Conservation (phyloP, 2,113 vertebrate species). For the Columba janthina region DNA sequence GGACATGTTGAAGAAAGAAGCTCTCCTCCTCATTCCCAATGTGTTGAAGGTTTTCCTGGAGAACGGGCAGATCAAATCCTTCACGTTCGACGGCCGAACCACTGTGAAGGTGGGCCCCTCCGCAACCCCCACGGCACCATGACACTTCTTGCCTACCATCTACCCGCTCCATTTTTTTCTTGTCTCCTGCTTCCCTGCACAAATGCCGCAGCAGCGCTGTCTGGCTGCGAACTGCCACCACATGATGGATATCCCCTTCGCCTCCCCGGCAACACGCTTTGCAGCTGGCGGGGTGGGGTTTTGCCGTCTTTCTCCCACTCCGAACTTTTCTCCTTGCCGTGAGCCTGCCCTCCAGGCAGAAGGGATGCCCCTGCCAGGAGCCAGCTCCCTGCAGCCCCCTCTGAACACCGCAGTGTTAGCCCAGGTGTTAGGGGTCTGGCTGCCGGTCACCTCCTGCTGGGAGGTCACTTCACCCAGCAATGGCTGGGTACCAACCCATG, state of each 20-base stretch:
- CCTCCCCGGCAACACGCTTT: neutral
- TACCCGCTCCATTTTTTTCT: neutral
- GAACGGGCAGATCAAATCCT: conserved; percentile 99
- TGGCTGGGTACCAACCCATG: neutral
- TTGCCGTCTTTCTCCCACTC: neutral
- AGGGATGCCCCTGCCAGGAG: neutral
- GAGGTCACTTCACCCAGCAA: neutral
- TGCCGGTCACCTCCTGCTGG: neutral
- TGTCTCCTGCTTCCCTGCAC: neutral
- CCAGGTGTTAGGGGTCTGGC: neutral
- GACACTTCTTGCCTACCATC: neutral
- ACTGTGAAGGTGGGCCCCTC: conserved; percentile 88
- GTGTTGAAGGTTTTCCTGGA: conserved; percentile 98
- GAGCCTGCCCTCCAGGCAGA: neutral
- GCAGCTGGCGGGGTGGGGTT: neutral
- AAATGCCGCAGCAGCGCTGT: neutral
- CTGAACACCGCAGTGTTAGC: neutral
- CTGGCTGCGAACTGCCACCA: neutral
- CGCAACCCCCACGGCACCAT: accelerated
- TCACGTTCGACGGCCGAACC: conserved; percentile 96
- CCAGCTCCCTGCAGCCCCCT: neutral
- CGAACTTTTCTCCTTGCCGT: neutral
- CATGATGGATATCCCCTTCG: neutral
- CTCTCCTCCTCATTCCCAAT: conserved; percentile 96
- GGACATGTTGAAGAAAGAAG: conserved; percentile 99